Evolutionary conservation across 2,888 invertebrate genomes (phyloP), one percentile per base, ranked within the genome.

Genomic region (Dioctria linearis): DNA sequence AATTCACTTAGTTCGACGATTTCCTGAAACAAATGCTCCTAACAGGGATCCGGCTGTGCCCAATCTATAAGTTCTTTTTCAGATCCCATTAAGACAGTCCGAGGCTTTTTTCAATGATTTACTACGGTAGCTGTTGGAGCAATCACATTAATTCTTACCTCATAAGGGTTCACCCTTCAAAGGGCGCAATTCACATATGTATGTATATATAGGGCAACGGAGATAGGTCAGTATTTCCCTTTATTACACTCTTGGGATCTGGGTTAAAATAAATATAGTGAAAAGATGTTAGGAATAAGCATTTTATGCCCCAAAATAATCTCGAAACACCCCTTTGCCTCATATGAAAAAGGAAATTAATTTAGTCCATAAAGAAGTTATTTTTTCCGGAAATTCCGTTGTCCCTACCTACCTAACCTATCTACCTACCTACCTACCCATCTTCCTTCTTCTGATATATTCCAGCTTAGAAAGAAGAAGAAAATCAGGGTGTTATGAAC

Each of bases 121-220:
- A 76, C 76, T 76, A 63, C 51, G 46, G 43, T 13, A 61, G 40
- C 76, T 63, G 46, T 46, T 39, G 49, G 76, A 46, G 76, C 76
- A 76, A 76, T 76, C 76, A 76, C 76, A 76, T 76, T 76, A 76
- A 76, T 76, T 76, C 76, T 63, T 46, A 63, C 76, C 76, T 76
- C 76, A 63, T 63, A 76, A 63, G 76, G 76, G 63, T 76, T 76
- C 63, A 49, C 76, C 59, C 73, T 73, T 73, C 73, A 73, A 73
- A 66, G 42, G 51, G 49, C 37, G 76, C 76, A 76, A 61, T 76
- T 46, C 46, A 63, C 76, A 43, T 76, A 73, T 73, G 25, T 25
- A 25, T 25, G 25, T 25, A 25, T 25, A 25, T 25, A 37, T 63
- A 76, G 63, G 63, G 63, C 49, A 76, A 37, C 63, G 46, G 39